A percentile compares a stretch with the other conserved stretches of the same genome.
phyloP scores from a whole-genome alignment of 2,113 vertebrate genomes.

The Erinaceus europaeus region DNA sequence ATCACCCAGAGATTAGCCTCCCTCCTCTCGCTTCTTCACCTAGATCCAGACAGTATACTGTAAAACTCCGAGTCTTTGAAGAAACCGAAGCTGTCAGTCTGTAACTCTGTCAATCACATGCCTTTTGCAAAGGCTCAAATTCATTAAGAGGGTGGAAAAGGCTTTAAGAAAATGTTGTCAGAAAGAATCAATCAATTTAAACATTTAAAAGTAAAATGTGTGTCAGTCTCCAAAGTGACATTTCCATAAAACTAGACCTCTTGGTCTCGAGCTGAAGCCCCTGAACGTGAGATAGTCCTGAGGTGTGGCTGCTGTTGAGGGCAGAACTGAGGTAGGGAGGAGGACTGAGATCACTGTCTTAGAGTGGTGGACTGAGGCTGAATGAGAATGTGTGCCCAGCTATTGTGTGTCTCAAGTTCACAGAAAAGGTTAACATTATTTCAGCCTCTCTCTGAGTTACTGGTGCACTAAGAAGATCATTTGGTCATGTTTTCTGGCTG shows the following conservation, averaged over 20 bases:
- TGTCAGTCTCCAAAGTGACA: background rate
- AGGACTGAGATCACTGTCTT: accelerated
- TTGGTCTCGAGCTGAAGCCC: background rate
- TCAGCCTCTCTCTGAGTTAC: background rate
- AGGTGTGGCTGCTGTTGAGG: background rate
- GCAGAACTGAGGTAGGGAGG: background rate
- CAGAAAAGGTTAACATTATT: background rate
- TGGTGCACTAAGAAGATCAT: background rate
- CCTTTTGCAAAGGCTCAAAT: background rate
- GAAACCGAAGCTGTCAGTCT: constrained; percentile 33
- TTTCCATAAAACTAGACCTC: background rate
- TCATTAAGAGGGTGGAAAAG: constrained; percentile 59
- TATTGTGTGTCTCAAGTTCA: accelerated
- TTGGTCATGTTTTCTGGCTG: background rate
- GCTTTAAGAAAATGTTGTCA: constrained; percentile 71
- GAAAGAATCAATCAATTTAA: constrained; percentile 67
- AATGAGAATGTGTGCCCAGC: background rate
- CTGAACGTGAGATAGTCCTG: background rate
- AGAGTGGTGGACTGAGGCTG: background rate
- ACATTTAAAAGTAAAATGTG: constrained; percentile 65
- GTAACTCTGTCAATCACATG: constrained; percentile 33
- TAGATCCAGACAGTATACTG: background rate
- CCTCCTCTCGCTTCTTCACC: background rate
- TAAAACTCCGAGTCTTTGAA: background rate
- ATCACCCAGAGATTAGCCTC: background rate